A percentile compares a stretch with the other conserved stretches of the same genome.
Evolutionary conservation across 2,797 vertebrate genomes (phyloP).

Genomic region (Eulemur coronatus): DNA sequence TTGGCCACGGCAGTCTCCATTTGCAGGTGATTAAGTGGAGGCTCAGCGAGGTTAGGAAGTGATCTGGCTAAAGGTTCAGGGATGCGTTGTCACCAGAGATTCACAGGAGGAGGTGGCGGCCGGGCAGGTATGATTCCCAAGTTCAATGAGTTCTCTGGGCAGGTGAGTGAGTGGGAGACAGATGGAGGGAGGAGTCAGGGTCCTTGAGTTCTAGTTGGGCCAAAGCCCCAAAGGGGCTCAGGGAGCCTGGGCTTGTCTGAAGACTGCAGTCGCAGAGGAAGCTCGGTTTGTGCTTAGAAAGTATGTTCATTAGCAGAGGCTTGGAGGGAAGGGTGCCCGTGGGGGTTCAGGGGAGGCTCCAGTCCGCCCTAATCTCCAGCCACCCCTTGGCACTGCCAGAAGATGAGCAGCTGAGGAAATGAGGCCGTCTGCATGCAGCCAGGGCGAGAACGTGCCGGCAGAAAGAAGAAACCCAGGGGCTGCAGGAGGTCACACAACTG

Average conservation of each 20-base stretch:
- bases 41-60: not conserved
- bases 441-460: not conserved
- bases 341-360: not conserved
- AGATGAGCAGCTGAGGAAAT: not conserved
- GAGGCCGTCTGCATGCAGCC: rapidly evolving
- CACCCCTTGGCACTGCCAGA: not conserved
- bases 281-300: not conserved
- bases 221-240: not conserved
- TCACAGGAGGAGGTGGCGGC: not conserved
- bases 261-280: not conserved
- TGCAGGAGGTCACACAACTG: rapidly evolving
- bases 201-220: not conserved
- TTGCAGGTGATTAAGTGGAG: rapidly evolving
- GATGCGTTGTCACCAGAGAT: not conserved
- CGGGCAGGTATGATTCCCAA: rapidly evolving
- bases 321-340: not conserved
- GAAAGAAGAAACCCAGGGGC: rapidly evolving
- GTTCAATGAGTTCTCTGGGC: not conserved
- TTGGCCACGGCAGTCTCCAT: rapidly evolving
- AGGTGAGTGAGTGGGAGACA: not conserved
- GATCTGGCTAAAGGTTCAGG: not conserved
- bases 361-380: not conserved
- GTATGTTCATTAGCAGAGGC: not conserved
- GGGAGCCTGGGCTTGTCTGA: not conserved
- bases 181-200: not conserved